phyloP scores from a whole-genome alignment of 2,113 vertebrate genomes.

The Mystacornis crossleyi region DNA sequence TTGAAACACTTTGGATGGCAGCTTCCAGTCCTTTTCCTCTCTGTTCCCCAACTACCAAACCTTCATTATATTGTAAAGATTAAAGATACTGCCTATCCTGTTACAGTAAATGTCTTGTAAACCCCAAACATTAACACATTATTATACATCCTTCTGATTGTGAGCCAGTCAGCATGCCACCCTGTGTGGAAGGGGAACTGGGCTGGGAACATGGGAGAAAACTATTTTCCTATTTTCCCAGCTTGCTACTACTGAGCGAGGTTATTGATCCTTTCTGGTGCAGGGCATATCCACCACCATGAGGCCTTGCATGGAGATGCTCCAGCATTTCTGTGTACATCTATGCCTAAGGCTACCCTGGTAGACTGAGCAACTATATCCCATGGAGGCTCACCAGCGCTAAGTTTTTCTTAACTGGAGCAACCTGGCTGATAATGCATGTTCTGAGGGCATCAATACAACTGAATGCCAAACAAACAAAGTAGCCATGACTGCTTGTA shows the following conservation, averaged over 20 bases:
- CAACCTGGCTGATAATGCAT: neutral
- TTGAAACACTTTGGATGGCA: neutral
- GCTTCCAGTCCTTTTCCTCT: neutral
- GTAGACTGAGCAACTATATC: neutral
- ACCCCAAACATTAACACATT: neutral
- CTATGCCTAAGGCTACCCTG: neutral
- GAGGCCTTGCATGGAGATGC: neutral
- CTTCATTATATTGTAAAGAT: neutral
- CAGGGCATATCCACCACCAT: neutral
- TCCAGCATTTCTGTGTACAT: neutral
- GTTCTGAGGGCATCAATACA: neutral
- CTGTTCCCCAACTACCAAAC: neutral
- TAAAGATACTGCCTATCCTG: neutral
- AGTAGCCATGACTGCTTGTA: neutral
- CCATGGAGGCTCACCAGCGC: neutral
- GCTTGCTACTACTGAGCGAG: neutral
- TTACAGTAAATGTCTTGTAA: neutral
- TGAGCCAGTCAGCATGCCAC: neutral
- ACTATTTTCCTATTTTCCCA: neutral
- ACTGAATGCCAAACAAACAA: neutral
- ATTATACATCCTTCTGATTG: fast-evolving
- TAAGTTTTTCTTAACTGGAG: neutral
- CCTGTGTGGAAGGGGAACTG: fast-evolving
- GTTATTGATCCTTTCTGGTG: neutral
- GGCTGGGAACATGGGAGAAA: neutral